Conservation (phyloP, 1,140 invertebrate genomes). For the Drosophila cardini region DNA sequence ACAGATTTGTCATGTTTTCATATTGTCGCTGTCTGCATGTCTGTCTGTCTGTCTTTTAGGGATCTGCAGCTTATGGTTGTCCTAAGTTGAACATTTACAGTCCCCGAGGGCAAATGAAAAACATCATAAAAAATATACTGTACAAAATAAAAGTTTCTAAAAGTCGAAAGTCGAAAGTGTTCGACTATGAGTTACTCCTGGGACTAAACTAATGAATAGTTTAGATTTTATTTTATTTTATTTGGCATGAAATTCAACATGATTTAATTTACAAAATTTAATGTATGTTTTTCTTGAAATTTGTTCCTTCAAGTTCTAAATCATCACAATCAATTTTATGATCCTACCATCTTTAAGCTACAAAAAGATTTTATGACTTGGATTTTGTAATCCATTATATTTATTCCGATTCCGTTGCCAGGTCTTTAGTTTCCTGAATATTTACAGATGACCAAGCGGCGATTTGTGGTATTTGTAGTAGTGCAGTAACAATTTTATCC, state of each 20-base stretch:
- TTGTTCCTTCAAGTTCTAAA: too few species aligned
- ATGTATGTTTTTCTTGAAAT: too few species aligned
- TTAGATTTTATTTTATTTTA: not conserved
- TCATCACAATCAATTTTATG: too few species aligned
- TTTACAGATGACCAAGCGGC: slow-evolving; percentile 5
- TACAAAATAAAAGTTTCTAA: not conserved
- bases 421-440: not conserved
- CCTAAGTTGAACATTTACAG: slow-evolving; percentile 17
- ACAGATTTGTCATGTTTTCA: slow-evolving; percentile 50
- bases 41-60: slow-evolving; percentile 2
- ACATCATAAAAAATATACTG: not conserved
- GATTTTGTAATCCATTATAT: not conserved
- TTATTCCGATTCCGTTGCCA: not conserved
- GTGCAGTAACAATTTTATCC: not conserved
- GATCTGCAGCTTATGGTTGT: slow-evolving; percentile 21
- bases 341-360: too few species aligned
- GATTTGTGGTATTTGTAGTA: slow-evolving; percentile 16
- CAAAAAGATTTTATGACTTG: not conserved
- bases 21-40: not conserved
- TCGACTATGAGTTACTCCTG: not conserved
- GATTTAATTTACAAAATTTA: too few species aligned
- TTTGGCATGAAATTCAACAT: too few species aligned
- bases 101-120: slow-evolving; percentile 2
- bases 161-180: not conserved
- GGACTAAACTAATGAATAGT: not conserved